Evolutionary conservation across 2,113 vertebrate species (phyloP).

Genomic region (Diglossa brunneiventris): DNA sequence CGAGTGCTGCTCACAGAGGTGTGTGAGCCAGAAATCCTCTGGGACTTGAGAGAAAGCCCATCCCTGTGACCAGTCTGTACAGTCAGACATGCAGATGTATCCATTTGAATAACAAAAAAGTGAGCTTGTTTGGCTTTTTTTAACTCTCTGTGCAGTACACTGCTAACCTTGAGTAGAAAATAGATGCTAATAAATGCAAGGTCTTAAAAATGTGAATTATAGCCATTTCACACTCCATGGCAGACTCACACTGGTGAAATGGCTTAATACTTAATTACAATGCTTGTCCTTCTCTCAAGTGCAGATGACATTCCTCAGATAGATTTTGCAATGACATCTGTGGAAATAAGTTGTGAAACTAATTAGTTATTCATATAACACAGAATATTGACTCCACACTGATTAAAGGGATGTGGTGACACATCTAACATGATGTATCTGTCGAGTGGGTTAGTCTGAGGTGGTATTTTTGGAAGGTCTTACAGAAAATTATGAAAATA

Average conservation of each 20-base stretch:
- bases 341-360: slow-evolving; percentile 58
- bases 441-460: background rate
- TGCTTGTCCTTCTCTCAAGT: slow-evolving; percentile 68
- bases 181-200: slow-evolving; percentile 71
- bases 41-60: background rate
- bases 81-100: background rate
- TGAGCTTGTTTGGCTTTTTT: slow-evolving; percentile 1
- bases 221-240: slow-evolving; percentile 67
- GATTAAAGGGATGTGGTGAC: slow-evolving; percentile 54
- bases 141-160: background rate
- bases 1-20: background rate
- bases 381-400: slow-evolving; percentile 45
- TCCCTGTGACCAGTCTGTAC: background rate
- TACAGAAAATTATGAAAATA: slow-evolving; percentile 27
- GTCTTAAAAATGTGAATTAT: slow-evolving; percentile 75
- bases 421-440: slow-evolving; percentile 29
- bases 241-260: slow-evolving; percentile 65
- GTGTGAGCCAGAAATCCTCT: slow-evolving; percentile 9
- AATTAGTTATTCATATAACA: slow-evolving; percentile 71
- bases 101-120: slow-evolving; percentile 4
- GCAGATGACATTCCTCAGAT: slow-evolving; percentile 65
- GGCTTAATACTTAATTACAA: slow-evolving; percentile 72
- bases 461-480: background rate
- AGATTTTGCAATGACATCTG: slow-evolving; percentile 68
- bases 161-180: slow-evolving; percentile 65